Conservation (phyloP, 37 sponge, comb jelly and placozoan genomes). For the Cladorhizidae sp. region DNA sequence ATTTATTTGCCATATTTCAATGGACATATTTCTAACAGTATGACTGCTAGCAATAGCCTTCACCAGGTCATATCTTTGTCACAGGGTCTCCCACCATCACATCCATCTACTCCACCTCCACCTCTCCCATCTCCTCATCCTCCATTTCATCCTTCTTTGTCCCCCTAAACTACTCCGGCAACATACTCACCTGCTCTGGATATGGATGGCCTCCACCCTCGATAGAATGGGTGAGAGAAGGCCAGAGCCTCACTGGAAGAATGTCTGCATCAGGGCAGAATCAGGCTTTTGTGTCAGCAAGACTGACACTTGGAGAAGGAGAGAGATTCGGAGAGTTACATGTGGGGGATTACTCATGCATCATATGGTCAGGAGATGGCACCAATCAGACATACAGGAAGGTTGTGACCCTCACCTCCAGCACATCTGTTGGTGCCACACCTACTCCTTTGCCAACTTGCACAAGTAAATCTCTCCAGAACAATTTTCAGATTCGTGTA, state of each 20-base stretch:
- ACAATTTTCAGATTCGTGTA: constrained; percentile 22
- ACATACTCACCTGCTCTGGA: constrained; percentile 23
- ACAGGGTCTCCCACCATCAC: constrained; percentile 8
- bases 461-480: background rate
- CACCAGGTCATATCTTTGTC: background rate
- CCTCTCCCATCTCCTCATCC: background rate
- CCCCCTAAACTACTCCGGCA: constrained; percentile 14
- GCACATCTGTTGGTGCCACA: background rate
- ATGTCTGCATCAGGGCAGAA: background rate
- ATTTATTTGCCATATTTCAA: too few relatives aligned
- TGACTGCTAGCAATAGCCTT: too few relatives aligned
- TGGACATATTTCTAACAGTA: too few relatives aligned
- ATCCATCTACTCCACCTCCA: constrained; percentile 4
- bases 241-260: background rate
- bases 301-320: background rate
- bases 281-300: background rate
- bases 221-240: constrained; percentile 20
- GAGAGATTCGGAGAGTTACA: background rate
- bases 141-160: background rate
- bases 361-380: background rate
- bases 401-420: background rate
- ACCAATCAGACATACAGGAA: background rate
- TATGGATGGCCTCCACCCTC: constrained; percentile 37
- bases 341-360: background rate
- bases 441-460: background rate